These are phyloP conservation scores for Lasioglossum zephyrum DNA, from an alignment of 2,888 invertebrate species.

Conservation along the genomic window DNA sequence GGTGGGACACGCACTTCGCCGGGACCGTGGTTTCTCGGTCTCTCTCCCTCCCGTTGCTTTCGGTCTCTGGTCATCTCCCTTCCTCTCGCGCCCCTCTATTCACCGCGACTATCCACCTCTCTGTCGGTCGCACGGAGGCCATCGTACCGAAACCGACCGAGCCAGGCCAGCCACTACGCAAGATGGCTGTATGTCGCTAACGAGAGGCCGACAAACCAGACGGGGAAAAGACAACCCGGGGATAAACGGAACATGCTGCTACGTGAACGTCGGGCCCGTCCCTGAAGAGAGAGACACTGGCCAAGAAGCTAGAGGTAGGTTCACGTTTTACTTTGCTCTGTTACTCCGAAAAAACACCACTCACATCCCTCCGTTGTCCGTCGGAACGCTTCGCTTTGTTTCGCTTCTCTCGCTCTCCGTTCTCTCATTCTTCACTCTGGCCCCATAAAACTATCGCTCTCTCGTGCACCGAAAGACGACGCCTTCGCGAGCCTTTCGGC, in stretches of 20 bases:
- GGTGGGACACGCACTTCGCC: conserved; percentile 66
- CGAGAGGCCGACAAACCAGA: conserved; percentile 71
- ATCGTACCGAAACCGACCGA: conserved; percentile 71
- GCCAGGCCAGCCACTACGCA: conserved; percentile 73
- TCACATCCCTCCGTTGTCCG: not conserved
- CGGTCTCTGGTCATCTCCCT: conserved; percentile 30
- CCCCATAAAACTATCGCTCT: not conserved
- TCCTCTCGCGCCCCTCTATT: conserved; percentile 42
- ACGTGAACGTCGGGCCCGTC: conserved; percentile 75
- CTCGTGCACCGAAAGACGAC: conserved; percentile 20
- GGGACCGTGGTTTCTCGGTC: conserved; percentile 58
- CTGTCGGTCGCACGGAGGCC: conserved; percentile 69
- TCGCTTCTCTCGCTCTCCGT: conserved; percentile 19
- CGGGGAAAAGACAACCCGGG: conserved; percentile 67
- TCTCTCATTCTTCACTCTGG: conserved; percentile 2
- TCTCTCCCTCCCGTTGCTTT: conserved; percentile 22
- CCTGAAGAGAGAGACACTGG: conserved; percentile 79
- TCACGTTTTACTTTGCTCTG: conserved; percentile 3
- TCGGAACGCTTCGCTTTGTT: conserved; percentile 23
- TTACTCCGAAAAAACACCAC: not conserved
- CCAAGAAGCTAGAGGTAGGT: conserved; percentile 77
- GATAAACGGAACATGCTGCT: conserved; percentile 78
- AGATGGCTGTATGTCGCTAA: conserved; percentile 79
- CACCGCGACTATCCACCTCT: conserved; percentile 56
- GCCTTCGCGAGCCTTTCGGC: conserved; percentile 1